Percentiles rank a stretch among this genome's conserved stretches.
Evolutionary conservation across 2,888 invertebrate species (phyloP).

Genomic region (Standfussiana lucernea): DNA sequence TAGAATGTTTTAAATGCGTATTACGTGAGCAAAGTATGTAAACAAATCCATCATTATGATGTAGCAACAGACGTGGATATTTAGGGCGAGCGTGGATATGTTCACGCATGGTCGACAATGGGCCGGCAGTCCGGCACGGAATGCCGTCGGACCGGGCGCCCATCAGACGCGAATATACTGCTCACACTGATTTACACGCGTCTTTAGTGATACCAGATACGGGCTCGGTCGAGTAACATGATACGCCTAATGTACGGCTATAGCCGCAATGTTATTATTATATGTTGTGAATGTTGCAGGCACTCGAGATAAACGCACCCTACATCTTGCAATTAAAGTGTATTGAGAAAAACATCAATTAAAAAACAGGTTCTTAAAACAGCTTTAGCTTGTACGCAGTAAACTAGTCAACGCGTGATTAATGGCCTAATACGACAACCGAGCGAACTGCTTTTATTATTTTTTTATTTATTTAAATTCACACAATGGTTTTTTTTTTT

Average conservation of each 20-base stretch:
- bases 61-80: constrained; percentile 55
- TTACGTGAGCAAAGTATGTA: constrained; percentile 47
- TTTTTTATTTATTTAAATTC: too few relatives aligned
- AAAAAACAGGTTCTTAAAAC: constrained; percentile 29
- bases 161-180: constrained; percentile 58
- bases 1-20: constrained; percentile 18
- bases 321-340: constrained; percentile 35
- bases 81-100: constrained; percentile 57
- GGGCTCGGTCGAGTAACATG: constrained; percentile 22
- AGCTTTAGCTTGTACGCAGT: constrained; percentile 8
- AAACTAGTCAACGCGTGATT: constrained; percentile 9
- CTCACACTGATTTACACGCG: constrained; percentile 51
- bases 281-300: constrained; percentile 18
- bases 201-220: constrained; percentile 49
- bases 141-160: constrained; percentile 66
- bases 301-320: constrained; percentile 29
- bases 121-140: constrained; percentile 62
- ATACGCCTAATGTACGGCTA: constrained; percentile 14
- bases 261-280: constrained; percentile 29
- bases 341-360: constrained; percentile 33
- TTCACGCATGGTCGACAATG: constrained; percentile 62
- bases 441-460: constrained; percentile 7
- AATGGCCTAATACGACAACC: neutral
- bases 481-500: too few relatives aligned
- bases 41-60: constrained; percentile 54